Evolutionary conservation across 2,888 invertebrate genomes (phyloP), one percentile per base, ranked within the genome.

Genomic region (Panzeria rudis): DNA sequence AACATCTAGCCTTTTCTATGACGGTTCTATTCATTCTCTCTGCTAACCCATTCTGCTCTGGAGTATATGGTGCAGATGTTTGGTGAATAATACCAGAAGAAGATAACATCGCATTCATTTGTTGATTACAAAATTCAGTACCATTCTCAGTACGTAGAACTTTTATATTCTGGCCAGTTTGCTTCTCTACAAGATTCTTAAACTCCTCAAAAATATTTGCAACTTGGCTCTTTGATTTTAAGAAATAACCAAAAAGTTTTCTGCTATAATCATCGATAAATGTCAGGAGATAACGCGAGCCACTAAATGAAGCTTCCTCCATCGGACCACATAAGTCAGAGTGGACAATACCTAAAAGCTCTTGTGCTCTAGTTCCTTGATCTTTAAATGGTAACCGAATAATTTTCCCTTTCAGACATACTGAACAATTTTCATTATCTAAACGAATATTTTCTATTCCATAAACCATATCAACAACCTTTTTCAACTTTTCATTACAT

Each of bases 211-310:
- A 50, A 15, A 17, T n/a, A 0, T 4, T n/a, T 59, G 64, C 69
- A 6, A 59, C 79, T n/a, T 79, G 61, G 1, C 25, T 52, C 23
- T 88, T 88, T 6, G 59, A 25, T 29, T 32, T 29, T 25, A 71
- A 29, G 20, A 56, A 71, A 52, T 29, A n/a, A 13, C 17, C 50
- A 25, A 71, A 54, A 20, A 56, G 56, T 25, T 56, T 71, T 25
- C 69, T 71, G 15, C 54, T 56, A 11, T 25, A 71, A 13, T 56
- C 54, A 41, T 72, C 71, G 7, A 32, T 35, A 20, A 72, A 44
- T 17, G 29, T n/a, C 3, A 72, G 13, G 6, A 71, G 4, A 44
- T 71, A 71, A 5, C 17, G 11, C 8, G 41, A 44, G 44, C 44
- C 59, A 44, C 20, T 44, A 11, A 32, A 20, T 11, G 44, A 72